Conservation (phyloP, 2,888 invertebrate species). For the Norana najaformis region DNA sequence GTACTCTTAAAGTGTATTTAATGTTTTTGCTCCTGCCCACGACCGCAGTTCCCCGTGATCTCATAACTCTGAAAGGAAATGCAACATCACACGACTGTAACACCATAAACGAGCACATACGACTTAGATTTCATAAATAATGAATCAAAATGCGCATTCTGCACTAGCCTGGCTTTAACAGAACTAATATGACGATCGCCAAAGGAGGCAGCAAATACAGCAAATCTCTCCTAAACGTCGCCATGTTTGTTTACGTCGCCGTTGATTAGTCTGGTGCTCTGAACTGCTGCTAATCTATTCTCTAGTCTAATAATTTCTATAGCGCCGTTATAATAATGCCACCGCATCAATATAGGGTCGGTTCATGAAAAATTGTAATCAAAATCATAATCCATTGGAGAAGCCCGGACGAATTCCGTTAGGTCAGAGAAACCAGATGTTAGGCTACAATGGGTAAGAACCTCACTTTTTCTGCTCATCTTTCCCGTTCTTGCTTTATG, state of each 20-base stretch:
- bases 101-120: not conserved
- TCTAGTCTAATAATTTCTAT: too few species aligned
- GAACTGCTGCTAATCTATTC: too few species aligned
- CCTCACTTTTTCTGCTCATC: too few species aligned
- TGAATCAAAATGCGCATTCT: not conserved
- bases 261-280: not conserved
- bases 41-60: too few species aligned
- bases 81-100: not conserved
- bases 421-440: too few species aligned
- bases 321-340: too few species aligned
- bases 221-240: not conserved
- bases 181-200: not conserved
- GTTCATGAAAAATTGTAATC: too few species aligned
- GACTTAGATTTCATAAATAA: not conserved
- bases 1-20: not conserved
- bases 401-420: too few species aligned
- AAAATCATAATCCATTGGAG: too few species aligned
- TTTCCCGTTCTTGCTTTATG: too few species aligned
- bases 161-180: not conserved
- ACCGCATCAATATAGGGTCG: too few species aligned
- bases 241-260: slow-evolving; percentile 16
- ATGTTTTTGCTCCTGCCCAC: not conserved
- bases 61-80: not conserved
- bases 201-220: not conserved
- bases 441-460: too few species aligned